These are phyloP conservation scores for Tridacna crocea DNA, from an alignment of 2,888 invertebrate species.

Conservation along the genomic window DNA sequence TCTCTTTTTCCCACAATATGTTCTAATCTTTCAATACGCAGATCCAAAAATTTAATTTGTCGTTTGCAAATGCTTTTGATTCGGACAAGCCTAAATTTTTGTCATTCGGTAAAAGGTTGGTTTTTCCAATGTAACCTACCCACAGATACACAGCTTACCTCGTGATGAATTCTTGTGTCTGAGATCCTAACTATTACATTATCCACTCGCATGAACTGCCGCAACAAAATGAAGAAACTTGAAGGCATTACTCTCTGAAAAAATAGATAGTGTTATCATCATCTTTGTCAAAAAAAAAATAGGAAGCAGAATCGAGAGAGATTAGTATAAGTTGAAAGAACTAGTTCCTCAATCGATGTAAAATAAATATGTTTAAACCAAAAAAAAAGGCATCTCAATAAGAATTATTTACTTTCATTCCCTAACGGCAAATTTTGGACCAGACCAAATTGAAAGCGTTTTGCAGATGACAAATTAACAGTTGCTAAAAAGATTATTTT, in stretches of 20 bases:
- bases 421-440: no score
- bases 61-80: not conserved
- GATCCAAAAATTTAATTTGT: not conserved
- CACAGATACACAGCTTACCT: constrained; percentile 68
- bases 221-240: constrained; percentile 94
- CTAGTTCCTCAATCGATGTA: no score
- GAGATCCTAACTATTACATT: constrained; percentile 94
- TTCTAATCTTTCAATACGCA: not conserved
- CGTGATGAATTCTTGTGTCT: constrained; percentile 88
- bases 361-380: no score
- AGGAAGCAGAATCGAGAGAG: no score
- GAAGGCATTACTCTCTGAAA: constrained; percentile 97
- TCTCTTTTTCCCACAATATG: not conserved
- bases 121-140: not conserved
- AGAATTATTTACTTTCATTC: no score
- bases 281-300: no score
- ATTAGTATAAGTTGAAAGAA: no score
- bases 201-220: constrained; percentile 97
- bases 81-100: not conserved
- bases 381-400: no score
- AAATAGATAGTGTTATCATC: not conserved
- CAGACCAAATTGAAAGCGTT: no score
- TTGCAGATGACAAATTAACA: no score
- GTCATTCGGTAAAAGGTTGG: not conserved
- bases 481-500: no score